Evolutionary conservation across 2,113 vertebrate species (phyloP).

Genomic region (Hyaena hyaena): DNA sequence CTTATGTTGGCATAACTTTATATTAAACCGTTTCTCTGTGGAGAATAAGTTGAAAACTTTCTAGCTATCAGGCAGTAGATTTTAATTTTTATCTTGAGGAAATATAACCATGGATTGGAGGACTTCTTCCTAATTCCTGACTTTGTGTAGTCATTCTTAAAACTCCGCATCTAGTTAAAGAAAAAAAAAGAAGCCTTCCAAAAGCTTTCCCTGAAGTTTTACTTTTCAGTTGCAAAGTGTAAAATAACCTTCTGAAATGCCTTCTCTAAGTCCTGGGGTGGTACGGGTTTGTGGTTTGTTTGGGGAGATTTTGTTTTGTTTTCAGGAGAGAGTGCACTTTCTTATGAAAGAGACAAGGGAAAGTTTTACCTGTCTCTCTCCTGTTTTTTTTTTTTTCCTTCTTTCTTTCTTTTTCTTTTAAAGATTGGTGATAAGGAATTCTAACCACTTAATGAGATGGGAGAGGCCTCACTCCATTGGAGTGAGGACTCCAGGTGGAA

Average conservation of each 20-base stretch:
- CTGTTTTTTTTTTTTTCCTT: background rate
- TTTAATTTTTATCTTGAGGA: constrained; percentile 49
- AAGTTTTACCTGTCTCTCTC: constrained; percentile 81
- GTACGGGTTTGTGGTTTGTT: constrained; percentile 26
- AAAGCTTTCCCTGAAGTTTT: constrained; percentile 56
- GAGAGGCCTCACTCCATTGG: constrained; percentile 90
- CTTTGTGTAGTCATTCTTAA: constrained; percentile 42
- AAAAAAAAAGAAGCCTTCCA: background rate
- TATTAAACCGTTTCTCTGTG: background rate
- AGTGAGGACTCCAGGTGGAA: constrained; percentile 94
- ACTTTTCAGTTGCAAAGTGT: constrained; percentile 56
- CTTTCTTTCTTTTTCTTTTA: constrained; percentile 75
- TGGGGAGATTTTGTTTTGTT: constrained; percentile 68
- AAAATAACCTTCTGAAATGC: constrained; percentile 57
- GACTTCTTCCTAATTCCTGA: background rate
- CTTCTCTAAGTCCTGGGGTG: constrained; percentile 52
- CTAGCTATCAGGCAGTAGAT: background rate
- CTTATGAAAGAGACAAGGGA: constrained; percentile 79
- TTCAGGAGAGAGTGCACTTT: constrained; percentile 74
- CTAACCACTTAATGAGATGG: constrained; percentile 91
- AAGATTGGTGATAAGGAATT: constrained; percentile 92
- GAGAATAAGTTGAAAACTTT: constrained; percentile 6
- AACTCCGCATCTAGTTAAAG: constrained; percentile 29
- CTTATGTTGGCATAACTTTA: background rate
- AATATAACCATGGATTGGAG: background rate